Percentiles rank a stretch among this genome's conserved stretches.
Conservation (phyloP, 2,888 invertebrate species). For the Antheraea yamamai region DNA sequence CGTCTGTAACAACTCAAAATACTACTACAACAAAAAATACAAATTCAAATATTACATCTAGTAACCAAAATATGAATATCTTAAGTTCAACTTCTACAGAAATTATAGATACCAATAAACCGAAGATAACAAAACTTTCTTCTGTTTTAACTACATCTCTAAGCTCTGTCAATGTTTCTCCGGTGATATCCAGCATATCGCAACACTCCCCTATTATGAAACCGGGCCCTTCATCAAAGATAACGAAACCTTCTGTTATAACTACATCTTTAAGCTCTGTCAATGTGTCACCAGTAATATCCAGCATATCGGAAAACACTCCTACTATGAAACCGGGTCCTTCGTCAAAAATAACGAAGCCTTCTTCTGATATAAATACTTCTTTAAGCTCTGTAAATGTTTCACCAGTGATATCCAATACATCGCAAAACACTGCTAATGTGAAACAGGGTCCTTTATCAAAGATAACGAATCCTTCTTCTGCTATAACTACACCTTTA, state of each 20-base stretch:
- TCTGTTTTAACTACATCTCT: background rate
- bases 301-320: background rate
- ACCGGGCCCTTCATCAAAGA: background rate
- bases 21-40: slow-evolving; percentile 14
- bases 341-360: background rate
- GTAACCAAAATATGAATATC: slow-evolving; percentile 10
- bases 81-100: background rate
- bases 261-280: background rate
- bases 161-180: background rate
- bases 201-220: background rate
- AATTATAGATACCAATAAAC: slow-evolving; percentile 8
- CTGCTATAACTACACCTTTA: background rate
- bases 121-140: background rate
- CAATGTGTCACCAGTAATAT: background rate
- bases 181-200: background rate
- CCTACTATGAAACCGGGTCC: background rate
- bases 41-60: background rate
- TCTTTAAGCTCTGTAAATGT: background rate
- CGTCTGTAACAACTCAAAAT: slow-evolving; percentile 12
- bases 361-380: background rate
- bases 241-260: background rate
- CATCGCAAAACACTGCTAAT: background rate
- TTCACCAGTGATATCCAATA: background rate
- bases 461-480: background rate
- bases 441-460: background rate